Base-by-base conservation (phyloP, 2,888 invertebrate genomes). In the Scrobipalpa costella region DNA sequence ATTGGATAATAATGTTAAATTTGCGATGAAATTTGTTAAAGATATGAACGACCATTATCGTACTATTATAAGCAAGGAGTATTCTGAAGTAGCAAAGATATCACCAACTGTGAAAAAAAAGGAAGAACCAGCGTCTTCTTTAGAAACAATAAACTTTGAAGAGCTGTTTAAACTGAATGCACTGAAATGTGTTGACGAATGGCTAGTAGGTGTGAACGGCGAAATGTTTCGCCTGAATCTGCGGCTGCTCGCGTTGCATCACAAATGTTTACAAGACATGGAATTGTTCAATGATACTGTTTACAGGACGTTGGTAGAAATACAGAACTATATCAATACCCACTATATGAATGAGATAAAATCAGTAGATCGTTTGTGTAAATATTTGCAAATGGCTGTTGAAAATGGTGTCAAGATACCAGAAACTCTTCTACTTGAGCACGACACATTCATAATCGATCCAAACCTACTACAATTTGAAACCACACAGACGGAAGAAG, bases 131-230 rank as follows among this genome's bases (percentile, higher is more conserved):
- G 44, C 7, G 13, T 58, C 59, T 21, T 83, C 83, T 8, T 79
- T 78, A 34, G 83, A 79, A 44, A 81, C 84, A 0, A 63, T 81
- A 13, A 80, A 77, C 72, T 72, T 70, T 62, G 87, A 82, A 74
- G 86, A 78, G 77, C 76, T 77, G 52, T 93, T 84, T 66, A 90
- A 85, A 72, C 63, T 70, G 44, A 89, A 90, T 68, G 84, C 81
- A 61, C 67, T 89, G 15, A 90, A 86, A 74, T 90, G 88, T 69
- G 75, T 93, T 15, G 87, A 92, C 27, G 94, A 94, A 78, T 94
- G 94, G 93, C 81, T 83, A 17, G 88, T 89, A 76, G 93, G 92
- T 9, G 76, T 93, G 5, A 85, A 88, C 63, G 94, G 93, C 27
- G 94, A 94, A 83, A 85, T 88, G 72, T 86, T 82, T 64, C 84